Conservation (phyloP, 2,888 invertebrate species). For the Acanthosepion pharaonis region DNA sequence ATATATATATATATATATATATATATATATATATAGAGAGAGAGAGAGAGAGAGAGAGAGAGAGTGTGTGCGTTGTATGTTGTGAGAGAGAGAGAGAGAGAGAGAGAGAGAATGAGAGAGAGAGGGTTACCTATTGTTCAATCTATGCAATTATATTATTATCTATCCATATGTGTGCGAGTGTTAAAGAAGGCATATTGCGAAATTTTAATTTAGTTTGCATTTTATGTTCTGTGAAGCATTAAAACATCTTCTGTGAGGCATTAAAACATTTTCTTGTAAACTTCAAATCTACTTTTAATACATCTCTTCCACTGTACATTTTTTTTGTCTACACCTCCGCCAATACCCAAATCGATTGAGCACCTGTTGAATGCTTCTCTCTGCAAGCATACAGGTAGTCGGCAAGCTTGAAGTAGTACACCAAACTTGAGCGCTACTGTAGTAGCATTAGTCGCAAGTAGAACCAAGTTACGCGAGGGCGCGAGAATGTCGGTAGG, state of each 20-base stretch:
- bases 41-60: too few relatives aligned
- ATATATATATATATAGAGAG: too few relatives aligned
- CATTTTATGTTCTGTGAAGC: too few relatives aligned
- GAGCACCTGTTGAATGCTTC: conserved; percentile 1
- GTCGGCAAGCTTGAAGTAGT: background rate
- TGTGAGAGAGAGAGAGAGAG: too few relatives aligned
- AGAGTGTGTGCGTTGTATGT: too few relatives aligned
- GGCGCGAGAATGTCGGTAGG: background rate
- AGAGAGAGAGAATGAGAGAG: too few relatives aligned
- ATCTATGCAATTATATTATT: background rate
- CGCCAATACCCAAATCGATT: background rate
- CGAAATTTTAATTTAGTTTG: background rate
- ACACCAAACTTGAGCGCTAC: background rate
- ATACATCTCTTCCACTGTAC: background rate
- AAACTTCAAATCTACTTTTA: background rate
- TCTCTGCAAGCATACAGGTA: background rate
- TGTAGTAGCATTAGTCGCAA: background rate
- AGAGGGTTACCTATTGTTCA: too few relatives aligned
- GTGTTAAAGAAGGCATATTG: background rate
- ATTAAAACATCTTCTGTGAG: background rate
- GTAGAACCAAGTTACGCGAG: background rate
- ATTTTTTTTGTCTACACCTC: background rate
- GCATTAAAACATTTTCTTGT: background rate
- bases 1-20: too few relatives aligned
- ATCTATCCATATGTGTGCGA: background rate